A percentile compares a stretch with the other conserved stretches of the same genome.
These are phyloP conservation scores for Pelecanoides urinatrix DNA, from an alignment of 2,113 vertebrate genomes.

Conservation along the genomic window DNA sequence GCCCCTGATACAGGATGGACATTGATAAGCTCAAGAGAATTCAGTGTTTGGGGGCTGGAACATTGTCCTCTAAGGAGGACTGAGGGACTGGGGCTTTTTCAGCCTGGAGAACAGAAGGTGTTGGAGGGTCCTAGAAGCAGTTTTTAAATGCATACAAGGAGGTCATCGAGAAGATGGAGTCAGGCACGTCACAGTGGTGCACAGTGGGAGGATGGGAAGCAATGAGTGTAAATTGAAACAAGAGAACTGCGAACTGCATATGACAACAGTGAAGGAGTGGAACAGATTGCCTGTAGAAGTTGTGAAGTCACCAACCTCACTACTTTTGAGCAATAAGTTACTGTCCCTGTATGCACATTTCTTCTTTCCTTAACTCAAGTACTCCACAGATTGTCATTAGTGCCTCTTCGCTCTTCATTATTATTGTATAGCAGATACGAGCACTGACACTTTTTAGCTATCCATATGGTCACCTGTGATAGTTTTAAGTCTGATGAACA, in stretches of 20 bases:
- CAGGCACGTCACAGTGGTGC: neutral
- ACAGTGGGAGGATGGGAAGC: neutral
- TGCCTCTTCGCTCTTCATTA: neutral
- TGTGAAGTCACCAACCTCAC: neutral
- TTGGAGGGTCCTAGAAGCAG: neutral
- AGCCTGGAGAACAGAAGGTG: neutral
- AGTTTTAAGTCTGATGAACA: neutral
- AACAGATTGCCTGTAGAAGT: neutral
- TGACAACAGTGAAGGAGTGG: neutral
- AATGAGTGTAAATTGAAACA: neutral
- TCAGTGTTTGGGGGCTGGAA: neutral
- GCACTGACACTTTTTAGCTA: neutral
- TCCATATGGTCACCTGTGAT: neutral
- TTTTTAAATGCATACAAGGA: neutral
- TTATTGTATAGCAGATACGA: neutral
- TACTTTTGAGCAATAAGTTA: neutral
- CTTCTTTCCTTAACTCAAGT: neutral
- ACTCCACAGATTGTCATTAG: neutral
- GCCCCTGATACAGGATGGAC: neutral
- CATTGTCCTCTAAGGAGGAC: neutral
- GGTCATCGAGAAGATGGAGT: neutral
- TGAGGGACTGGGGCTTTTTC: neutral
- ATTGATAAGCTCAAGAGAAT: neutral
- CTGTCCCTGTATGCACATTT: neutral
- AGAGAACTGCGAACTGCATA: rapidly evolving